phyloP scores from a whole-genome alignment of 2,888 invertebrate species.

The Limnephilus rhombicus region DNA sequence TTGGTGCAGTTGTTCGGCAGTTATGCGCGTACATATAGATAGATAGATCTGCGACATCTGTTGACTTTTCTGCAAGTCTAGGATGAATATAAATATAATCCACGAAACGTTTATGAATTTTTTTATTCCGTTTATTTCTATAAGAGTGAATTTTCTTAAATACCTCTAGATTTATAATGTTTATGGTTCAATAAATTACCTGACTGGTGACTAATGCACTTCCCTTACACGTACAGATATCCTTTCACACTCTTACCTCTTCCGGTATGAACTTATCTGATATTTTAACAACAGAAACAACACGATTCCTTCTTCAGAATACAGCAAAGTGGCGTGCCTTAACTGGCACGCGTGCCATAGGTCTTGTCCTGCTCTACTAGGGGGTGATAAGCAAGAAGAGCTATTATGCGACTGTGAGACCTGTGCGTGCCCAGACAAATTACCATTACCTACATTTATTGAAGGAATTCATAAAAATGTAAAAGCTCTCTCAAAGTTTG shows the following conservation, averaged over 20 bases:
- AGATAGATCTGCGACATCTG: no score
- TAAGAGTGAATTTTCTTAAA: background rate
- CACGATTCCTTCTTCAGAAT: conserved; percentile 31
- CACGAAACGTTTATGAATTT: no score
- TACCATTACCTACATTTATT: background rate
- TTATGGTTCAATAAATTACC: background rate
- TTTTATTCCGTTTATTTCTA: no score
- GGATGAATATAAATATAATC: no score
- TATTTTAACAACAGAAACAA: conserved; percentile 32
- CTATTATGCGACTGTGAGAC: background rate
- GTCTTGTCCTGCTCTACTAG: background rate
- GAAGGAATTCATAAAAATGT: background rate
- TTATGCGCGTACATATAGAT: no score
- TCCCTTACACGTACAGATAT: conserved; percentile 32
- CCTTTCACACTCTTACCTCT: conserved; percentile 8
- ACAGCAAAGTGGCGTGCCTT: conserved; percentile 16
- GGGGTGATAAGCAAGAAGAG: background rate
- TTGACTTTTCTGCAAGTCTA: no score
- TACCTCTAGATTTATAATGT: background rate
- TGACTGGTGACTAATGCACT: background rate
- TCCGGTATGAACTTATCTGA: conserved; percentile 29
- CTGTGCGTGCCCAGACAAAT: conserved; percentile 36
- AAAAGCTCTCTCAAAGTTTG: background rate
- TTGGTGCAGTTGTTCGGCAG: no score
- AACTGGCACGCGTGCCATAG: background rate